Percentiles rank a stretch among this genome's conserved stretches.
These are phyloP conservation scores for Polydesmus complanatus DNA, from an alignment of 2,888 invertebrate species.

Conservation along the genomic window DNA sequence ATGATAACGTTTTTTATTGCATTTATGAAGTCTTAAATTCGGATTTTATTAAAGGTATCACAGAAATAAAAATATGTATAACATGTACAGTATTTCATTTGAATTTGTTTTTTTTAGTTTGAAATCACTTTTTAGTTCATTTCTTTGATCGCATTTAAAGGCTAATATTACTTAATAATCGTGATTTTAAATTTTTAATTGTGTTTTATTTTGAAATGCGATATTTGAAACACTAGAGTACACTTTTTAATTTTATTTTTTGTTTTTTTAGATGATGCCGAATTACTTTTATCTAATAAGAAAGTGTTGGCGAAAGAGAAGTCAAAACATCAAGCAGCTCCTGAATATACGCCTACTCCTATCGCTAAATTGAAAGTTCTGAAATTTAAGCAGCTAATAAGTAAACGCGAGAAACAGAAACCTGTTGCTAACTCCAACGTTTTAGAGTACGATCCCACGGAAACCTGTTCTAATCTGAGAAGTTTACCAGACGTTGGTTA, in stretches of 20 bases:
- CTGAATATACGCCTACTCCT: conserved; percentile 49
- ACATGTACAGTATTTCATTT: too few species aligned
- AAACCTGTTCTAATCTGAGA: neutral
- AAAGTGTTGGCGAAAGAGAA: neutral
- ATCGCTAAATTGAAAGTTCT: conserved; percentile 41
- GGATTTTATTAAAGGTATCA: too few species aligned
- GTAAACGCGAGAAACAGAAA: conserved; percentile 24
- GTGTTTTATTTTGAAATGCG: too few species aligned
- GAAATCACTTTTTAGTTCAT: too few species aligned
- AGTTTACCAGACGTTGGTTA: neutral
- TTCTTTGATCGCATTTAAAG: too few species aligned
- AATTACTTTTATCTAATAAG: neutral
- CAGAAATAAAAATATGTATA: too few species aligned
- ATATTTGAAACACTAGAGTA: conserved; percentile 39
- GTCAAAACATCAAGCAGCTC: conserved; percentile 16
- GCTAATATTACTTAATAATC: too few species aligned
- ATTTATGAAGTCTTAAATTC: too few species aligned
- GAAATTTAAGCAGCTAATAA: conserved; percentile 23
- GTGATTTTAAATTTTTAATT: too few species aligned
- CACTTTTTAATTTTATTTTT: conserved; percentile 32
- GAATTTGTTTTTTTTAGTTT: too few species aligned
- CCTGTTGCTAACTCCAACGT: neutral
- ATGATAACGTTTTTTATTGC: too few species aligned
- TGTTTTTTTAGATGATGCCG: conserved; percentile 26
- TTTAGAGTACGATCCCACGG: conserved; percentile 21